Evolutionary conservation across 2,113 vertebrate species (phyloP).

Genomic region (Garra rufa): DNA sequence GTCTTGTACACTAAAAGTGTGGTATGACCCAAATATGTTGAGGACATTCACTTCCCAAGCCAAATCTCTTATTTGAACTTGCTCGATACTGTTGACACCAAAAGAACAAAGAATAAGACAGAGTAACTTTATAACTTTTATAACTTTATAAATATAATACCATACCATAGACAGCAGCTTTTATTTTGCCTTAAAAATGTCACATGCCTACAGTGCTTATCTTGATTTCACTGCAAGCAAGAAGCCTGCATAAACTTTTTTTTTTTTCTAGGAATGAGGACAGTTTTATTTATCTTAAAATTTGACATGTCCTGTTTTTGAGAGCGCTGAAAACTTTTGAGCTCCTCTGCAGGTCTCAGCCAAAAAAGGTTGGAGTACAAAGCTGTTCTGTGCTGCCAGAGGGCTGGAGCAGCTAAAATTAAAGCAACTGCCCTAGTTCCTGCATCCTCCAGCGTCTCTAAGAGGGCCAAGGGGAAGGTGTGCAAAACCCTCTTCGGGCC

Average conservation of each 20-base stretch:
- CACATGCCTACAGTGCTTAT: too few species aligned
- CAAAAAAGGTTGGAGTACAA: constrained; percentile 69
- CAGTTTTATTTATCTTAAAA: constrained; percentile 29
- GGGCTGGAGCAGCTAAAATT: constrained; percentile 76
- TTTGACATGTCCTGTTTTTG: constrained; percentile 60
- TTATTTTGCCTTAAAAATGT: not conserved
- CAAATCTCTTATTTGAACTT: not conserved
- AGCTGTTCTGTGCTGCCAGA: constrained; percentile 71
- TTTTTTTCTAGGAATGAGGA: constrained; percentile 49
- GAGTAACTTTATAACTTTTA: not conserved
- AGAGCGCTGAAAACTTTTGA: constrained; percentile 64
- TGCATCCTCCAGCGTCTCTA: constrained; percentile 66
- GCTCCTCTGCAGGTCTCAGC: constrained; percentile 51
- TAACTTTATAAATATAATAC: not conserved
- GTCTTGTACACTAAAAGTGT: not conserved
- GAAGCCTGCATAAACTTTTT: not conserved
- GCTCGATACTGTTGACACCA: not conserved
- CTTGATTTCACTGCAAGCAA: not conserved
- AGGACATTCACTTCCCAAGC: not conserved
- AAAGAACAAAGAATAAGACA: too few species aligned
- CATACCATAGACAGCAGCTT: not conserved
- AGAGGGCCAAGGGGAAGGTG: constrained; percentile 56
- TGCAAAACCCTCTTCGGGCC: constrained; percentile 28
- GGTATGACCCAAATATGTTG: not conserved
- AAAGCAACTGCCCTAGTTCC: constrained; percentile 76